Base-by-base conservation (phyloP, 2,888 invertebrate genomes). In the Epistrophe eligans region DNA sequence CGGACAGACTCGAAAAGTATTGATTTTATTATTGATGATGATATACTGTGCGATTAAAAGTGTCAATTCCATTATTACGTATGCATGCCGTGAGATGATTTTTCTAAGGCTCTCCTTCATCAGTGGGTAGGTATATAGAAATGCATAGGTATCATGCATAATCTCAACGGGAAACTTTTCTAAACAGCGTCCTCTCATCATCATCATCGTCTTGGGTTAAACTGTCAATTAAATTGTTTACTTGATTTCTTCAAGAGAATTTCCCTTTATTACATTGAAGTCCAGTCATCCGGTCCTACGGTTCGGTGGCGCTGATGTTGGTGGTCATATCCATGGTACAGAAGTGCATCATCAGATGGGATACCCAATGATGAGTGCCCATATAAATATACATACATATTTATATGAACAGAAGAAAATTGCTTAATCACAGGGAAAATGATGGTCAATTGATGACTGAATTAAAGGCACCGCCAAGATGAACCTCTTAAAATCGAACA, bases 401-500 rank as follows among this genome's bases (percentile, higher is more conserved):
- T n/a, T 7, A 10, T 50, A 60, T 67, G 77, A 79, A 82, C 70
- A 62, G 70, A 73, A 77, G 85, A 85, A 85, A 81, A 85, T 85
- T 85, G 77, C 74, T 81, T 85, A 85, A 85, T 85, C 77, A 77
- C 70, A 67, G 67, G 74, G 64, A 74, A 77, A 81, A 81, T 81
- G 70, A 79, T 81, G 77, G 81, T 70, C 85, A 85, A 85, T 77
- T 85, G 81, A 81, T 85, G 74, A 81, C 85, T 81, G 70, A 85
- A 77, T 85, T 85, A 77, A 60, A 85, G 62, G 70, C 73, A 77
- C 70, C 85, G 77, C 70, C 66, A 57, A 24, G 55, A 38, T 67
- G 45, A 57, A 70, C n/a, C 64, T 40, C 55, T 77, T 50, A 57
- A 71, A 73, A 45, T 70, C 64, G 13, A 19, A 72, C 43, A 74